Conservation (phyloP, 2,888 invertebrate genomes). For the Aelia acuminata region DNA sequence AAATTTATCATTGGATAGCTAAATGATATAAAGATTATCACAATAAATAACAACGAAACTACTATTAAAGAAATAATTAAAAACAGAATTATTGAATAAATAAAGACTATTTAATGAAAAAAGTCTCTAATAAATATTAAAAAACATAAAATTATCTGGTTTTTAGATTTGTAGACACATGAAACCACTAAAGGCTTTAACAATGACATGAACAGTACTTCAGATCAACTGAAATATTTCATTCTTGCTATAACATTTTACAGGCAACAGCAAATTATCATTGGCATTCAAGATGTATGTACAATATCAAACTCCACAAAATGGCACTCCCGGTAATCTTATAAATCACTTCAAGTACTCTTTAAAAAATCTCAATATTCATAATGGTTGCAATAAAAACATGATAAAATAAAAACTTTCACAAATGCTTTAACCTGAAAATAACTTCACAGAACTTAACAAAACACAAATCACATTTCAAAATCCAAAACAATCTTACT, state of each 20-base stretch:
- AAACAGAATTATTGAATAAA: no score
- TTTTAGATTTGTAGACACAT: background rate
- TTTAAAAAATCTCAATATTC: background rate
- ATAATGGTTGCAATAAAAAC: background rate
- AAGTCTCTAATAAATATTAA: background rate
- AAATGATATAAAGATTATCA: no score
- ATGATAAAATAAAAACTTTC: background rate
- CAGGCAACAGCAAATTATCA: background rate
- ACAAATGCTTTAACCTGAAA: background rate
- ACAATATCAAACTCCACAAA: background rate
- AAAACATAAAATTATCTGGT: background rate
- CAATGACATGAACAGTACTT: background rate
- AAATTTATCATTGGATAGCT: no score
- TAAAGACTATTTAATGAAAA: background rate
- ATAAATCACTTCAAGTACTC: background rate
- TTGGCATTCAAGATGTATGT: background rate
- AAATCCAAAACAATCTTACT: background rate
- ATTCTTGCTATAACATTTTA: no score
- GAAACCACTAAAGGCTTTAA: background rate
- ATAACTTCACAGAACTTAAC: background rate
- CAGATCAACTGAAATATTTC: background rate
- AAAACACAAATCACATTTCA: background rate
- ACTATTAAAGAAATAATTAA: no score
- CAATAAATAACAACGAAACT: no score
- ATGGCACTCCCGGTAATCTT: background rate